Evolutionary conservation across 2,888 invertebrate species (phyloP), one percentile per base, ranked within the genome.

Genomic region (Limnephilus auricula): DNA sequence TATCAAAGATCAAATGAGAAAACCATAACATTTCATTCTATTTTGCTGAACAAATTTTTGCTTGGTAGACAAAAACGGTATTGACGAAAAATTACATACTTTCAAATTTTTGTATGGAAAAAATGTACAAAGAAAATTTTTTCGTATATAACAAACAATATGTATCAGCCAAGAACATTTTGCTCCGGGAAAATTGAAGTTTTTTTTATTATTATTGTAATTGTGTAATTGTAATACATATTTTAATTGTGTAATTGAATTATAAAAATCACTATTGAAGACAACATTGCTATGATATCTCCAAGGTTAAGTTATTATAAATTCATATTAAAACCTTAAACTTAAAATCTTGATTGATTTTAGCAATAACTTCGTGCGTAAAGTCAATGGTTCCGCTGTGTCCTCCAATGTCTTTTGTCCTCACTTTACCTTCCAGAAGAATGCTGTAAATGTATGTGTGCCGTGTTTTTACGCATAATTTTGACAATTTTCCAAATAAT

Each of bases 371-470:
- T 25, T 99, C 99, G 94, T 97, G 96, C 3, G 99, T 99, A 95
- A 99, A 99, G 94, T 99, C 99, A 94, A 98, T 97, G 78, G 99
- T 99, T 85, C 99, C 99, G 37, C 98, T 97, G 94, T 99, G 99
- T 0, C 99, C 99, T 78, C 99, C 99, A 94, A 99, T 96, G 95
- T 99, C 99, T 95, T 98, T 98, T 25, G 99, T 99, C 94, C 97
- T 97, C 90, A 99, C 97, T 96, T 99, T 99, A 90, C 99, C 99
- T 93, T 98, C 98, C 91, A 96, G 96, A 92, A 99, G 95, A 18
- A 98, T 96, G 96, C 98, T 96, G 95, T 4, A 93, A 84, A 40
- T 45, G n/a, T 40, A 65, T 65, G 50, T 65, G 50, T 65, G 25
- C 50, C 5, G 50, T 65, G 50, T 65, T 65, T 65, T 65, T 18